Percentiles rank a stretch among this genome's conserved stretches.
phyloP scores from a whole-genome alignment of 1,140 invertebrate species.

The Drosophila ogumai region DNA sequence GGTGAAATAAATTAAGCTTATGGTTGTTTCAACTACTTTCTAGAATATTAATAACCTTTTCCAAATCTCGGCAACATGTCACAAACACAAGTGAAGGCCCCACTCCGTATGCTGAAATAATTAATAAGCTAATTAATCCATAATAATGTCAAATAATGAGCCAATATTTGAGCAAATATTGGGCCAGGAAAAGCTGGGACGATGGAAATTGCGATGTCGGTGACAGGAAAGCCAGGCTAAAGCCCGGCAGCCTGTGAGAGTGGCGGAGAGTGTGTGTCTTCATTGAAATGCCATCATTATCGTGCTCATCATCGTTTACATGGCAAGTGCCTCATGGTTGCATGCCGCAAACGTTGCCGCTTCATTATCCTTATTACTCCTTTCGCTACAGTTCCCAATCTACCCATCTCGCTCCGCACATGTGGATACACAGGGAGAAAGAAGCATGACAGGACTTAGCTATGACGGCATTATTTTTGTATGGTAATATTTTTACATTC shows the following conservation, averaged over 20 bases:
- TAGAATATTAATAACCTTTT: conserved; percentile 48
- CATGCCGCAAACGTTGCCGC: conserved; percentile 71
- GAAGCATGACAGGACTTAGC: background rate
- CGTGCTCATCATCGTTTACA: conserved; percentile 78
- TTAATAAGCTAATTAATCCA: conserved; percentile 75
- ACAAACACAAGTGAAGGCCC: conserved; percentile 20
- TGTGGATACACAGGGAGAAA: conserved; percentile 23
- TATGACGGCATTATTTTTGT: background rate
- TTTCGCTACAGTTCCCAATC: conserved; percentile 59
- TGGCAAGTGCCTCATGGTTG: conserved; percentile 67
- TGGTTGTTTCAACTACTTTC: conserved; percentile 1
- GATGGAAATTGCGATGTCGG: conserved; percentile 55
- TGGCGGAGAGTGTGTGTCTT: conserved; percentile 28
- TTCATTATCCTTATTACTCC: conserved; percentile 83
- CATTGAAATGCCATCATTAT: conserved; percentile 81
- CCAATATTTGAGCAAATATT: conserved; percentile 76
- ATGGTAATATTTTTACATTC: background rate
- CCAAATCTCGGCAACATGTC: conserved; percentile 14
- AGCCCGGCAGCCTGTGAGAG: conserved; percentile 4
- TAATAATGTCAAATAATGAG: conserved; percentile 75
- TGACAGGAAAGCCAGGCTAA: conserved; percentile 14
- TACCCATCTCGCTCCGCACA: conserved; percentile 12
- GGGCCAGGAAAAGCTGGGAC: conserved; percentile 9
- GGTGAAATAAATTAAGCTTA: background rate
- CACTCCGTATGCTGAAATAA: conserved; percentile 45